These are phyloP conservation scores for Cactoblastis cactorum DNA, from an alignment of 2,888 invertebrate species.

Conservation along the genomic window DNA sequence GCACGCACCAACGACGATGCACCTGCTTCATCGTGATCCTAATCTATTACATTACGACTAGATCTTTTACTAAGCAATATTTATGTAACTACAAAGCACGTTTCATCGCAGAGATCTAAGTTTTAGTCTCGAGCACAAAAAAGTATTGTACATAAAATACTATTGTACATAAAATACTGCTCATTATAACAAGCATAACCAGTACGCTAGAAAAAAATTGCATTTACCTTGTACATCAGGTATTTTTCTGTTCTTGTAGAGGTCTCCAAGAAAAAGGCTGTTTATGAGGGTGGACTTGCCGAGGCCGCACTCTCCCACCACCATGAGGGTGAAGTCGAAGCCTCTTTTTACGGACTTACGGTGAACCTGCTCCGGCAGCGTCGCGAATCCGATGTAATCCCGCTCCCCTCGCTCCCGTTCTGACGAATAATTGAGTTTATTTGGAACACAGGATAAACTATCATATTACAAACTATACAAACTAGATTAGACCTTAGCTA, in stretches of 20 bases:
- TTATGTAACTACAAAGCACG: too few relatives aligned
- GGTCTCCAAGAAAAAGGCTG: slow-evolving; percentile 94
- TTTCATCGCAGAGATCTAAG: too few relatives aligned
- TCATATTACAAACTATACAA: too few relatives aligned
- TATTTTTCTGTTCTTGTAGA: slow-evolving; percentile 91
- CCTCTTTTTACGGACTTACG: slow-evolving; percentile 97
- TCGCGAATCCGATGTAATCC: slow-evolving; percentile 96
- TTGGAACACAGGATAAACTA: too few relatives aligned
- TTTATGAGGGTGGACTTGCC: slow-evolving; percentile 97
- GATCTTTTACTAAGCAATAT: too few relatives aligned
- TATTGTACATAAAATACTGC: too few relatives aligned
- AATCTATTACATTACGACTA: too few relatives aligned
- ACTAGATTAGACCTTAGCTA: too few relatives aligned
- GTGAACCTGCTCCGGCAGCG: slow-evolving; percentile 96
- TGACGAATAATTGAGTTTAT: slow-evolving; percentile 35
- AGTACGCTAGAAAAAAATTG: too few relatives aligned
- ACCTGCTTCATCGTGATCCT: neutral
- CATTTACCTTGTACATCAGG: slow-evolving; percentile 84
- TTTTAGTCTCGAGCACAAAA: too few relatives aligned
- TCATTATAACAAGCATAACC: too few relatives aligned
- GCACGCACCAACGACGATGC: neutral
- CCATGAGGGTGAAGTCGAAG: slow-evolving; percentile 98
- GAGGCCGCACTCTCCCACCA: slow-evolving; percentile 95
- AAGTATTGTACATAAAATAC: too few relatives aligned
- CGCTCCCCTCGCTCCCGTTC: slow-evolving; percentile 81